Conservation (phyloP, 1,140 invertebrate species). For the Drosophila nebulosa region DNA sequence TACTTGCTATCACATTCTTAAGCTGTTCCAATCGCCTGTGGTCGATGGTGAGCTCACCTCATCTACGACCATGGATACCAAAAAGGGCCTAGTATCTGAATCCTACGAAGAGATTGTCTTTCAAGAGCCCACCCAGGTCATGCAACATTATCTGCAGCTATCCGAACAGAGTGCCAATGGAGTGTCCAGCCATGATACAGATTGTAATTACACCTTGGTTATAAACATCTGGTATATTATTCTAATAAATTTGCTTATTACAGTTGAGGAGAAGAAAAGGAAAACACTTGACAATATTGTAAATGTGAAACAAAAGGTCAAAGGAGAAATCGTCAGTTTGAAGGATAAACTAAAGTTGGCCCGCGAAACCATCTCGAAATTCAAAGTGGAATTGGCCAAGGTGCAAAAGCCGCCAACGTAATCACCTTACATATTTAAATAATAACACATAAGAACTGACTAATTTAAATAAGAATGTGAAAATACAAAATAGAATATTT, state of each 20-base stretch:
- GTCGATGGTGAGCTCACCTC: constrained; percentile 82
- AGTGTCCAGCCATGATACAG: constrained; percentile 88
- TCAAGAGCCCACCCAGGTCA: constrained; percentile 95
- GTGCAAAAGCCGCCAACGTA: constrained; percentile 81
- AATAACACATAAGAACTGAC: not conserved
- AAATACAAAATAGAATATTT: not conserved
- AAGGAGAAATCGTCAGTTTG: constrained; percentile 90
- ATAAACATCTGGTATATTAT: not conserved
- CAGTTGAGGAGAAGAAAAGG: constrained; percentile 96
- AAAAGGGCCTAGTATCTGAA: constrained; percentile 94
- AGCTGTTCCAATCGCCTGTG: constrained; percentile 92
- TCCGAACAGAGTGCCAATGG: constrained; percentile 82
- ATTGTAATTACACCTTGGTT: constrained; percentile 87
- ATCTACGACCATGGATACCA: constrained; percentile 86
- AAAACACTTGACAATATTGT: constrained; percentile 90
- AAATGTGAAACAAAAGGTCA: constrained; percentile 91
- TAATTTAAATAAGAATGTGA: not conserved
- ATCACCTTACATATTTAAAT: not conserved
- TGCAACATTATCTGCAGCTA: constrained; percentile 93
- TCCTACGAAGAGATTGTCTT: constrained; percentile 99
- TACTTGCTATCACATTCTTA: constrained; percentile 97
- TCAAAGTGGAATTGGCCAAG: constrained; percentile 93
- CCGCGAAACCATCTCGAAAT: constrained; percentile 94
- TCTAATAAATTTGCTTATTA: constrained; percentile 66
- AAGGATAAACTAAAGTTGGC: constrained; percentile 94